Conservation (phyloP, 1,140 invertebrate genomes). For the Psilanteris sp. region DNA sequence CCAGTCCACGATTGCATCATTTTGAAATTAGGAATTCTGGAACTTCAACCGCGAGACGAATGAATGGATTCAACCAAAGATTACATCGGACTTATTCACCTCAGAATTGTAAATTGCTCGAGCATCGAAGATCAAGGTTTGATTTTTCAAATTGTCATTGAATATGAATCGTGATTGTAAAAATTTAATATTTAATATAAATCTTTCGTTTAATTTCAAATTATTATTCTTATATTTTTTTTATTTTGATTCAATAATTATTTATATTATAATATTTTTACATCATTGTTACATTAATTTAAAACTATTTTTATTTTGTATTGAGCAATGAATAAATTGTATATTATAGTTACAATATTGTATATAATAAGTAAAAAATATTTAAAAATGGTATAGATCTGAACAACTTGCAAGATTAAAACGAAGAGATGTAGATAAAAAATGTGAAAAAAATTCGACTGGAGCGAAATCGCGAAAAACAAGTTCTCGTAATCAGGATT, state of each 20-base stretch:
- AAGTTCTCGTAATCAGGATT: slow-evolving; percentile 32
- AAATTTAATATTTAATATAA: too few species aligned
- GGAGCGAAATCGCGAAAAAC: slow-evolving; percentile 54
- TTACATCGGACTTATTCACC: slow-evolving; percentile 66
- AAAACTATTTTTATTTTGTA: too few species aligned
- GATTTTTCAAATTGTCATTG: not conserved
- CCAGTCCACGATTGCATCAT: slow-evolving; percentile 75
- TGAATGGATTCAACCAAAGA: slow-evolving; percentile 37
- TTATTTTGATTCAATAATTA: too few species aligned
- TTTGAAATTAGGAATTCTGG: slow-evolving; percentile 68
- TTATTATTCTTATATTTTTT: too few species aligned
- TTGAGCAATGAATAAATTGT: too few species aligned
- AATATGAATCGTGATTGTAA: too few species aligned
- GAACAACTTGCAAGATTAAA: slow-evolving; percentile 74
- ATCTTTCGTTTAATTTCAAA: too few species aligned
- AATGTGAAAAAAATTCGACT: slow-evolving; percentile 52
- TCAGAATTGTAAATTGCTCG: slow-evolving; percentile 72
- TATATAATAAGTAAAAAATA: too few species aligned
- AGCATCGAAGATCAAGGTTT: slow-evolving; percentile 70
- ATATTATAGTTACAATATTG: too few species aligned
- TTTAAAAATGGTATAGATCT: too few species aligned
- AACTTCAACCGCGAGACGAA: slow-evolving; percentile 20
- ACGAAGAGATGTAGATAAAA: slow-evolving; percentile 65
- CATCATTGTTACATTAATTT: too few species aligned
- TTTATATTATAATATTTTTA: too few species aligned